Base-by-base conservation (phyloP, 2,888 invertebrate species). In the Torymus aiolomorphi region DNA sequence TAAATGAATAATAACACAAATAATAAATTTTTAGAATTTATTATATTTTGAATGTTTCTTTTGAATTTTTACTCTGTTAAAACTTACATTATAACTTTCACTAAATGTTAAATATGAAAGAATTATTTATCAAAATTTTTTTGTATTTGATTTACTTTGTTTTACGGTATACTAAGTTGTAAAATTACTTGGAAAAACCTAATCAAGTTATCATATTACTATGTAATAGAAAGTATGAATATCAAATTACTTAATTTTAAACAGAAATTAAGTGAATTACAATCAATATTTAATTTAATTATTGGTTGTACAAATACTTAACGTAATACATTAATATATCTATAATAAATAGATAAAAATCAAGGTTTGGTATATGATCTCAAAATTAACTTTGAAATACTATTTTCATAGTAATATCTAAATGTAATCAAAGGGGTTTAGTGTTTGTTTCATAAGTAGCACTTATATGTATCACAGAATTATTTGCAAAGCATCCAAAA, bases 221-320 rank as follows among this genome's bases (percentile, higher is more conserved):
- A 42, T 70, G 18, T 71, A 69, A 65, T 70, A 61, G 61, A 72
- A 67, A 42, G 5, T 54, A 61, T 42, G 2, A 16, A 42, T 52
- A 31, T 72, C 24, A 57, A 14, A 52, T 69, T 42, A 57, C 12
- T 63, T 69, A 71, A 59, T 13, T 72, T 51, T 65, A 57, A 63
- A 12, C 10, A 63, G 51, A 12, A 12, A 11, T 70, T 49, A 31
- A 56, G 56, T 57, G 13, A 20, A 70, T 49, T 65, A 8, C 57
- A 77, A 71, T 77, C 65, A 71, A 65, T 52, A 57, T 51, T 65
- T 52, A 65, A 52, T 72, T 72, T 52, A 72, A 24, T 31, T 62
- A 18, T 72, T 59, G 61, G n/a, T 63, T 77, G 59, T 66, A 72
- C 16, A 78, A 73, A 62, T 62, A 56, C 13, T 54, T 52, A 61